These are phyloP conservation scores for Austrofundulus limnaeus DNA, from an alignment of 2,113 vertebrate genomes.

Conservation along the genomic window DNA sequence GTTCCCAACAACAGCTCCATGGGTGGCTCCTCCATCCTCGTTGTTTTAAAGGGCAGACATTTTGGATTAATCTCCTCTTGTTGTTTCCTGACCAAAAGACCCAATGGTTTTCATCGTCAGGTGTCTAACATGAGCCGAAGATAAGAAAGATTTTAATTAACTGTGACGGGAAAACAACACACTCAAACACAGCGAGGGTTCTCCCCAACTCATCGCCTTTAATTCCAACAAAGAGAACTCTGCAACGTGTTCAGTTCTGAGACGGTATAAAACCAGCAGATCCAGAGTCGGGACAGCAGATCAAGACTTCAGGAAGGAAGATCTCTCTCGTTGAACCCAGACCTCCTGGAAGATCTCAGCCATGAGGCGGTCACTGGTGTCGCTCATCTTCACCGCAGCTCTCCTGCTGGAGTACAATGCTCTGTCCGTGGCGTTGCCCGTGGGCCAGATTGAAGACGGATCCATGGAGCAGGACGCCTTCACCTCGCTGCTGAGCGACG, in stretches of 20 bases:
- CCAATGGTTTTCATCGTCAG: slow-evolving; percentile 51
- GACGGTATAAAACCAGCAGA: slow-evolving; percentile 69
- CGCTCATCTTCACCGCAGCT: slow-evolving; percentile 54
- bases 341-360: slow-evolving; percentile 37
- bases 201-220: slow-evolving; percentile 25
- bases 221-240: slow-evolving; percentile 34
- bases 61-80: slow-evolving; percentile 51
- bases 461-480: slow-evolving; percentile 67
- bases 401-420: slow-evolving; percentile 63
- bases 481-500: slow-evolving; percentile 49
- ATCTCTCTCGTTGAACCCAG: background rate
- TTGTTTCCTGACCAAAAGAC: slow-evolving; percentile 35
- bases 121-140: slow-evolving; percentile 8
- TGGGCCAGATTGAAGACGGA: slow-evolving; percentile 53
- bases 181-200: slow-evolving; percentile 57
- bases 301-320: slow-evolving; percentile 23
- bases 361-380: slow-evolving; percentile 69
- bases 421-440: slow-evolving; percentile 40
- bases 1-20: slow-evolving; percentile 17
- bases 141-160: slow-evolving; percentile 62
- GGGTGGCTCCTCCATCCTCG: slow-evolving; percentile 56
- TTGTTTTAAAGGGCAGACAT: slow-evolving; percentile 72
- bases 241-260: slow-evolving; percentile 39
- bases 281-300: slow-evolving; percentile 29
- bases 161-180: slow-evolving; percentile 57